These are phyloP conservation scores for Periphyllus acericola DNA, from an alignment of 2,888 invertebrate genomes.

Conservation along the genomic window DNA sequence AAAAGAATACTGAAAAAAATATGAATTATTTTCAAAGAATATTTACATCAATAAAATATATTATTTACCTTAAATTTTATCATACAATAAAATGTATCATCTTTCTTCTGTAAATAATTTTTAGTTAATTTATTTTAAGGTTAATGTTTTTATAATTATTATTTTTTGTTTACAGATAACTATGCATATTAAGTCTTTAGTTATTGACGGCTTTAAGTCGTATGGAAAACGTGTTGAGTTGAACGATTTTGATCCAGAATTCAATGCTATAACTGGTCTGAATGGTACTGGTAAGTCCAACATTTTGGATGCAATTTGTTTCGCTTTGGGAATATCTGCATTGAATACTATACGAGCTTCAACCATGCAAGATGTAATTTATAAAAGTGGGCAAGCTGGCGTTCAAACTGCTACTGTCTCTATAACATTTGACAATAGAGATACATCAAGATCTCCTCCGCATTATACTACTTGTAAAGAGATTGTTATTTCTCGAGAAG, in stretches of 20 bases:
- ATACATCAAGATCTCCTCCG: slow-evolving; percentile 82
- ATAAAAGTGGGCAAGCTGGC: slow-evolving; percentile 96
- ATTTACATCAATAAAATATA: too few relatives aligned
- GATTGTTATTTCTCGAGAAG: slow-evolving; percentile 91
- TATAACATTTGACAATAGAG: slow-evolving; percentile 92
- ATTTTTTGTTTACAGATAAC: slow-evolving; percentile 61
- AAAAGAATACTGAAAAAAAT: too few relatives aligned
- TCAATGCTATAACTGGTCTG: slow-evolving; percentile 97
- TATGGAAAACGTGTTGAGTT: slow-evolving; percentile 94
- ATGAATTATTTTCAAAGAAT: too few relatives aligned
- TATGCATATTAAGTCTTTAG: slow-evolving; percentile 93
- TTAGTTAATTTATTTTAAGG: not conserved
- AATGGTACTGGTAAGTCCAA: slow-evolving; percentile 99
- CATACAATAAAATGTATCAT: too few relatives aligned
- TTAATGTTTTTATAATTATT: not conserved
- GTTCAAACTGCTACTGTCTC: slow-evolving; percentile 95
- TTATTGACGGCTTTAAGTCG: slow-evolving; percentile 97
- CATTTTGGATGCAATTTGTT: slow-evolving; percentile 96
- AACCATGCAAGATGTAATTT: slow-evolving; percentile 94
- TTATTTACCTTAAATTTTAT: too few relatives aligned
- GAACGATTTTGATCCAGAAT: slow-evolving; percentile 90
- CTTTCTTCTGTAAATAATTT: not conserved
- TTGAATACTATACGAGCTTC: slow-evolving; percentile 75
- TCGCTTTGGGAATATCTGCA: slow-evolving; percentile 87
- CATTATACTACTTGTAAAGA: slow-evolving; percentile 92